Percentiles rank a stretch among this genome's conserved stretches.
These are phyloP conservation scores for Elachura formosa DNA, from an alignment of 2,113 vertebrate species.

Conservation along the genomic window DNA sequence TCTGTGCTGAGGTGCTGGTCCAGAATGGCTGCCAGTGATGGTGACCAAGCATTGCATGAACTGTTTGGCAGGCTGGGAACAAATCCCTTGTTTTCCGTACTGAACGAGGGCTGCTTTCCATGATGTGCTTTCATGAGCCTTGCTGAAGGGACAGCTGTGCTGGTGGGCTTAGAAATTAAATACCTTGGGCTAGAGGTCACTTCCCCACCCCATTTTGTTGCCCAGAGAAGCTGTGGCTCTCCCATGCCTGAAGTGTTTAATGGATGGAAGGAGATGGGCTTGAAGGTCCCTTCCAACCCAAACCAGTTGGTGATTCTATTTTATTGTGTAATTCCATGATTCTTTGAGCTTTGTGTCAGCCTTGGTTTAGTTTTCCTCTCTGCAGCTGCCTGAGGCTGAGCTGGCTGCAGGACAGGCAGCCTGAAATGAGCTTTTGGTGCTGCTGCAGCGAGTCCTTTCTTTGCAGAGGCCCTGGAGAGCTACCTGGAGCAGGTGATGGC, in stretches of 20 bases:
- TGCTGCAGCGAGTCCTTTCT: not conserved
- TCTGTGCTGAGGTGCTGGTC: not conserved
- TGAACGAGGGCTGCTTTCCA: not conserved
- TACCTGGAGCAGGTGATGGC: constrained; percentile 78
- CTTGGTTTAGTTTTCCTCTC: not conserved
- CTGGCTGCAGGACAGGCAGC: not conserved
- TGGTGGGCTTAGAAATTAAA: not conserved
- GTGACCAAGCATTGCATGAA: not conserved
- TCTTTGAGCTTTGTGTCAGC: not conserved
- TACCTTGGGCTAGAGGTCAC: not conserved
- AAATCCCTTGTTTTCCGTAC: not conserved
- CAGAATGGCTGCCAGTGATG: not conserved
- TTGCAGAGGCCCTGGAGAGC: constrained; percentile 70
- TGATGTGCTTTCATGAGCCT: not conserved
- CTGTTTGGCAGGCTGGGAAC: not conserved
- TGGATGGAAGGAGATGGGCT: not conserved
- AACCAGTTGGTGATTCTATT: not conserved
- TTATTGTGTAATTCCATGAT: not conserved
- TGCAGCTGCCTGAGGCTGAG: not conserved
- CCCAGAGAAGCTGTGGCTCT: not conserved
- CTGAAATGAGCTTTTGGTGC: not conserved
- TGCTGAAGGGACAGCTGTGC: not conserved
- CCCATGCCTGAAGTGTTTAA: not conserved
- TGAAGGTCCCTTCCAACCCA: not conserved
- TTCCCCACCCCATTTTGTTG: not conserved